Percentiles rank a stretch among this genome's conserved stretches.
Conservation (phyloP, 2,113 vertebrate genomes). For the Ia io region DNA sequence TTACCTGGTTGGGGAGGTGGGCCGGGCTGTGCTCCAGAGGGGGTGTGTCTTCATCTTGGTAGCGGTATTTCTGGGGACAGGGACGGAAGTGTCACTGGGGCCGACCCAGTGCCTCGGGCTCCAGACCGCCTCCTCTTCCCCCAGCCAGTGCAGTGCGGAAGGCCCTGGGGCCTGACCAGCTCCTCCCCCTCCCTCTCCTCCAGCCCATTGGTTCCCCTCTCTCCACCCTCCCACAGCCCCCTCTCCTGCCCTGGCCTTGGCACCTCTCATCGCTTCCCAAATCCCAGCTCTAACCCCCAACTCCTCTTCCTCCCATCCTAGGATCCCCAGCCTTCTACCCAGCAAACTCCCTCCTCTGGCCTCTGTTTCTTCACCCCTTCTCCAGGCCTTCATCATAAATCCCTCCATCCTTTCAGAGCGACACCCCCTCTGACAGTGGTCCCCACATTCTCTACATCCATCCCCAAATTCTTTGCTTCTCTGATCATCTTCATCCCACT, state of each 20-base stretch:
- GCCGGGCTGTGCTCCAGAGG: constrained; percentile 84
- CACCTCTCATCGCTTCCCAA: neutral
- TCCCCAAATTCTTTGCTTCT: neutral
- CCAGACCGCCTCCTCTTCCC: neutral
- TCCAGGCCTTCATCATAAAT: neutral
- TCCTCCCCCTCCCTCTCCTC: constrained; percentile 59
- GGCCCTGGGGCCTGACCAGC: constrained; percentile 49
- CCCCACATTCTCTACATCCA: neutral
- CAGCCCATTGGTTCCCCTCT: constrained; percentile 63
- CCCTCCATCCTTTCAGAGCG: neutral
- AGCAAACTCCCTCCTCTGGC: neutral
- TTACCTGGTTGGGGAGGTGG: constrained; percentile 84
- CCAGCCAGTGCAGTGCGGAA: constrained; percentile 26
- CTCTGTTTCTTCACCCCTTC: neutral
- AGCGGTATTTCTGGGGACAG: constrained; percentile 82
- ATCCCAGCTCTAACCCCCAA: neutral
- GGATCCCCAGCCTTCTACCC: neutral
- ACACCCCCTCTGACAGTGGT: neutral
- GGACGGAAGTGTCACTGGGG: constrained; percentile 42
- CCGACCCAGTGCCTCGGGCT: constrained; percentile 5
- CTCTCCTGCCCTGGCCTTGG: neutral
- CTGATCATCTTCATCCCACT: neutral
- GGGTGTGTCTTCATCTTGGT: constrained; percentile 84
- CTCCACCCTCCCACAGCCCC: constrained; percentile 43
- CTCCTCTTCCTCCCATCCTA: neutral